Evolutionary conservation across 1,140 invertebrate genomes (phyloP).

Genomic region (Tetramorium simillimum): DNA sequence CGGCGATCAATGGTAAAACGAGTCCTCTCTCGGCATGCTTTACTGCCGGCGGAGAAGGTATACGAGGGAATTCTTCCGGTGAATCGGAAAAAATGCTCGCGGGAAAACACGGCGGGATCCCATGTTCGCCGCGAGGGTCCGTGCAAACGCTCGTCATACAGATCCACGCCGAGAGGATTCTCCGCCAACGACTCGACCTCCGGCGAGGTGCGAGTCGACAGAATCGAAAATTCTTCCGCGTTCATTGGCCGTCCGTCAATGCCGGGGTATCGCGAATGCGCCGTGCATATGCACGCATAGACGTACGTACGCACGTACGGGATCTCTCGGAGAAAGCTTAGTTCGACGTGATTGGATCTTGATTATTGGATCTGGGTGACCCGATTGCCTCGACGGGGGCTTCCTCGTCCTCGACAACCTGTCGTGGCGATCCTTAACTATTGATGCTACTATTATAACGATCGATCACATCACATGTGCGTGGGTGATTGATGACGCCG

Average conservation of each 20-base stretch:
- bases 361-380: slow-evolving; percentile 83
- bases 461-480: slow-evolving; percentile 10
- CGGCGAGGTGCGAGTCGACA: slow-evolving; percentile 30
- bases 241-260: slow-evolving; percentile 75
- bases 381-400: slow-evolving; percentile 75
- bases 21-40: slow-evolving; percentile 21
- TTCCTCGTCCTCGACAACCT: slow-evolving; percentile 60
- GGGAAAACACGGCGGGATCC: slow-evolving; percentile 26
- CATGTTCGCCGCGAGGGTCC: slow-evolving; percentile 10
- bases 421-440: slow-evolving; percentile 21
- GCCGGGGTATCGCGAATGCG: neutral
- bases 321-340: slow-evolving; percentile 79
- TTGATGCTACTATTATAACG: slow-evolving; percentile 10
- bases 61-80: neutral
- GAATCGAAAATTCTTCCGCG: slow-evolving; percentile 77
- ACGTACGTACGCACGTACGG: slow-evolving; percentile 26
- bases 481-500: slow-evolving; percentile 28
- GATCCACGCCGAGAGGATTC: slow-evolving; percentile 1
- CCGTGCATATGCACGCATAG: slow-evolving; percentile 6
- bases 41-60: slow-evolving; percentile 17
- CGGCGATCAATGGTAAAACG: slow-evolving; percentile 45
- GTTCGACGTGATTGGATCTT: slow-evolving; percentile 71
- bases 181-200: slow-evolving; percentile 22
- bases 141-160: neutral
- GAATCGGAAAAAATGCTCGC: slow-evolving; percentile 10